Evolutionary conservation across 2,888 invertebrate species (phyloP), one percentile per base, ranked within the genome.

Genomic region (Macaria notata): DNA sequence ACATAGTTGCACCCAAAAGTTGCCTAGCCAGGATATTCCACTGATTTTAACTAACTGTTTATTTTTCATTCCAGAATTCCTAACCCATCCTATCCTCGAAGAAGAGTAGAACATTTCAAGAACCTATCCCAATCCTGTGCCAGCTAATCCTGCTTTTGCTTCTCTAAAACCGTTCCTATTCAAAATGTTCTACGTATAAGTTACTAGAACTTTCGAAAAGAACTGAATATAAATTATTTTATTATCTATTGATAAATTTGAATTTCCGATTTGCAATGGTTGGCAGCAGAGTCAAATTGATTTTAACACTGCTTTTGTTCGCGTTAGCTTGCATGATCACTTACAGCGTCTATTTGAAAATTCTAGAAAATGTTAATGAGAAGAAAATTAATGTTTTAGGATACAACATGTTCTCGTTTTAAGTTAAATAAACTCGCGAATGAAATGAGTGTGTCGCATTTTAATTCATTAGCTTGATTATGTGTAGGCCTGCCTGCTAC

Each of bases 331-430:
- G 76, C 51, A 1, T 84, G 4, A 38, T 81, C 5, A 76, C 69
- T 0, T 85, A 80, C 61, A 78, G 72, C 52, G 77, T 81, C 75
- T 85, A 85, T 64, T 55, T 78, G 0, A 77, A 81, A 51, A 74
- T 81, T 0, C 81, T 83, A 54, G 70, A 81, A 54, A 70, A 66
- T n/a, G 66, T 72, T 29, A 68, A 67, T 19, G 72, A 65, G 33
- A 79, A 75, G 59, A 74, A 74, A 3, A 69, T 75, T 36, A 70
- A 70, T 46, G 52, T 79, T 50, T 62, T 84, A 9, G 79, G 80
- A 19, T 48, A 39, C 19, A 78, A 69, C 64, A 71, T 81, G 52
- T 80, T 81, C 41, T 73, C 76, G 4, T 75, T 72, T 54, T 77
- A 41, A 41, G 9, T 41, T n/a, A 9, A 41, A 41, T 41, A 36